phyloP scores from a whole-genome alignment of 2,113 vertebrate species.

The Colistium nudipinnis region DNA sequence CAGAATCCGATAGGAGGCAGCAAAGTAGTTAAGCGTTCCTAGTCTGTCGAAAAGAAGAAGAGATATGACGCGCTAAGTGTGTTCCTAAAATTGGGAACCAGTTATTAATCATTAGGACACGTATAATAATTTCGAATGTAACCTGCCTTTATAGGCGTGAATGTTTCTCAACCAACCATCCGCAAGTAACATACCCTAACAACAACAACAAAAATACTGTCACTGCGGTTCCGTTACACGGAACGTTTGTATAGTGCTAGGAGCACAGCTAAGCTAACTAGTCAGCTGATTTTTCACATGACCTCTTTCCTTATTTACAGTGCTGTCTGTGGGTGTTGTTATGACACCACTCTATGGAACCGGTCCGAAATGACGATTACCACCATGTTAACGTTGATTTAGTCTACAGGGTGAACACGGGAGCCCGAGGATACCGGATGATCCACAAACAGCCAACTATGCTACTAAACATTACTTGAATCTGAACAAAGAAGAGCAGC shows the following conservation, averaged over 20 bases:
- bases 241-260: not conserved
- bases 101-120: not conserved
- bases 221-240: accelerated
- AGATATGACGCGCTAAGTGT: no score
- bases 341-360: not conserved
- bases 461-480: not conserved
- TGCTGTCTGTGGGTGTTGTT: not conserved
- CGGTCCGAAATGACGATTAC: not conserved
- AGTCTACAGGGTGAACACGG: not conserved
- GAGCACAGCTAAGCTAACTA: not conserved
- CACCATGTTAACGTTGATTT: not conserved
- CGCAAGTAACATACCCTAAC: no score
- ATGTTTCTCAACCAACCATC: no score
- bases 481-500: conserved; percentile 8
- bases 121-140: no score
- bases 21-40: no score
- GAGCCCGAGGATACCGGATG: not conserved
- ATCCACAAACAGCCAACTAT: conserved; percentile 6
- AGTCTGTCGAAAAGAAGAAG: no score
- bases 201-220: not conserved
- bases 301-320: conserved; percentile 40
- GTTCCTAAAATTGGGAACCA: no score
- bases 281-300: conserved; percentile 80
- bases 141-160: not conserved
- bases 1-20: no score